Base-by-base conservation (phyloP, 2,888 invertebrate genomes). In the Callinectes sapidus region DNA sequence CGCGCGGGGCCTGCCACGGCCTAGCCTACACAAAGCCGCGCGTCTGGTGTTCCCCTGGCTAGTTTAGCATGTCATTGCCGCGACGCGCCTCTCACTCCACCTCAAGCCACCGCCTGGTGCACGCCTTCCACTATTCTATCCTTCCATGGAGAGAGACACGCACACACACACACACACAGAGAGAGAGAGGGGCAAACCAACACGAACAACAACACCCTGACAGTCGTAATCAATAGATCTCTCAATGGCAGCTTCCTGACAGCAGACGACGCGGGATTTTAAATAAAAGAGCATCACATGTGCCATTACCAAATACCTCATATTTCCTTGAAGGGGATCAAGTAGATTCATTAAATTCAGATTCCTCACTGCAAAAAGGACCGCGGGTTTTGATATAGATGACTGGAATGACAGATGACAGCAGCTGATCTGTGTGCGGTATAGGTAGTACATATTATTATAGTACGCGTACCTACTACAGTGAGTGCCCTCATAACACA, bases 151-250 rank as follows among this genome's bases (percentile, higher is more conserved):
- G 5, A n/a, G 71, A 71, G 6, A 71, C n/a, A 71, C 28, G n/a
- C n/a, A n/a, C n/a, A n/a, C n/a, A n/a, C n/a, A n/a, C n/a, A n/a
- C n/a, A n/a, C n/a, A n/a, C n/a, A n/a, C n/a, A n/a, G n/a, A n/a
- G n/a, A n/a, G n/a, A n/a, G n/a, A n/a, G n/a, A 71, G 71, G 71
- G 28, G n/a, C 28, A n/a, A 71, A 71, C 13, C 71, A 28, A 23
- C 71, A 13, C n/a, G 39, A 39, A 23, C 14, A 35, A 90, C 90
- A 90, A 87, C 87, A 91, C 54, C 42, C 87, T 87, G 87, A 71
- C 71, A 71, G 71, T 71, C 28, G 71, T 61, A 91, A 91, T 91
- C 91, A 91, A 87, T 91, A 91, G 91, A 91, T 91, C 91, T 91
- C 77, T 91, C 91, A 91, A 91, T 91, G 77, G 91, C 85, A 85